These are phyloP conservation scores for Tetanocera ferruginea DNA, from an alignment of 2,888 invertebrate genomes.

Conservation along the genomic window DNA sequence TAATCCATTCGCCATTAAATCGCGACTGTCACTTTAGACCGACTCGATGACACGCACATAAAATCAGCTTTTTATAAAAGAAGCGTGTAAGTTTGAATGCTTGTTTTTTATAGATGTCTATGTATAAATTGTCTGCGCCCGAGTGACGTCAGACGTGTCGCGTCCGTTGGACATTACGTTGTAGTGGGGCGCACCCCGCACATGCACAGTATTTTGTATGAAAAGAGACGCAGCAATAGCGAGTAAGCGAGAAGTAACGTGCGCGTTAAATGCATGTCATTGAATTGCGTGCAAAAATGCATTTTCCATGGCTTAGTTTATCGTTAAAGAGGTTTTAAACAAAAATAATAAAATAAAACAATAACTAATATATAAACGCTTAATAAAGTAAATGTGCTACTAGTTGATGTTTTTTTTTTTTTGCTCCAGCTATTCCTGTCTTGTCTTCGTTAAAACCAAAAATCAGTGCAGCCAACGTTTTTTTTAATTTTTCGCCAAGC, in stretches of 20 bases:
- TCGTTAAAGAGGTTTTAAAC: conserved; percentile 11
- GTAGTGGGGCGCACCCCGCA: neutral
- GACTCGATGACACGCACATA: conserved; percentile 68
- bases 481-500: neutral
- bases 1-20: conserved; percentile 64
- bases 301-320: conserved; percentile 47
- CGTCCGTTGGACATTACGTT: neutral
- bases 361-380: neutral
- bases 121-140: neutral
- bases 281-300: conserved; percentile 63
- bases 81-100: neutral
- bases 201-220: neutral
- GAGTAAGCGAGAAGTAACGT: conserved; percentile 31
- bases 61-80: conserved; percentile 21
- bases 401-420: neutral
- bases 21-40: conserved; percentile 68
- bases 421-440: neutral
- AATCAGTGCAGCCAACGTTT: neutral
- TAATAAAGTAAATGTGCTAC: neutral
- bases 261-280: conserved; percentile 42
- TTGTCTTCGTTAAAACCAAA: neutral
- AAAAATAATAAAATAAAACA: neutral
- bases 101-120: neutral
- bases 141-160: conserved; percentile 50
- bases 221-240: conserved; percentile 26